Base-by-base conservation (phyloP, 2,888 invertebrate species). In the Hydrotaea cyrtoneurina region DNA sequence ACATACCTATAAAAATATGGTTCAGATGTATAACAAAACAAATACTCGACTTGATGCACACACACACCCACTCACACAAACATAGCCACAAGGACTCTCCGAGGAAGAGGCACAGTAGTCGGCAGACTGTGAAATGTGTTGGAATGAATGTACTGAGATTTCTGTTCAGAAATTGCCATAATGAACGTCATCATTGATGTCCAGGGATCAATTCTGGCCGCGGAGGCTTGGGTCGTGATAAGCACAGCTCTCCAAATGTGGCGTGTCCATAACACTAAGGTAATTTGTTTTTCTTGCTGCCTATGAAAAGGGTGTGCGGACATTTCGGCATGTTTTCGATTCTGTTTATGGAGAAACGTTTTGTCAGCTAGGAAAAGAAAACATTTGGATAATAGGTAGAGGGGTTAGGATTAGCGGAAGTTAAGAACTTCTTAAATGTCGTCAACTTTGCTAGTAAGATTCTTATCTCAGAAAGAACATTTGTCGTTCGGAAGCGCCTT, bases 21-120 rank as follows among this genome's bases (percentile, higher is more conserved):
- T 57, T 69, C 43, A 36, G n/a, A 66, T 55, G 43, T 23, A 74
- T 36, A 55, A 74, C 39, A 55, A 72, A 53, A 71, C 31, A 71
- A 17, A 80, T 76, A 62, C 43, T 39, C 11, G 19, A 59, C 59
- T 31, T 53, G 73, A 36, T 4, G n/a, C 10, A 73, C 8, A 79
- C 53, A 79, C 62, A 55, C 11, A 46, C 43, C 21, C 66, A 78
- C 39, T 36, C 50, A n/a, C n/a, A n/a, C n/a, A 36, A 36, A 36
- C 39, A 39, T 2, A 39, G 31, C 31, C 31, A 21, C 1, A 55
- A 21, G 21, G 21, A 55, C 55, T 8, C 55, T 17, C 31, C 7
- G 31, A 31, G 31, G 31, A 31, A 7, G 5, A 19, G 55, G 21
- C 55, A 55, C 55, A 55, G 55, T 55, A 21, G 55, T 26, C 19